Evolutionary conservation across 2,113 vertebrate genomes (phyloP), one percentile per base, ranked within the genome.

Genomic region (Pyxicephalus adspersus): DNA sequence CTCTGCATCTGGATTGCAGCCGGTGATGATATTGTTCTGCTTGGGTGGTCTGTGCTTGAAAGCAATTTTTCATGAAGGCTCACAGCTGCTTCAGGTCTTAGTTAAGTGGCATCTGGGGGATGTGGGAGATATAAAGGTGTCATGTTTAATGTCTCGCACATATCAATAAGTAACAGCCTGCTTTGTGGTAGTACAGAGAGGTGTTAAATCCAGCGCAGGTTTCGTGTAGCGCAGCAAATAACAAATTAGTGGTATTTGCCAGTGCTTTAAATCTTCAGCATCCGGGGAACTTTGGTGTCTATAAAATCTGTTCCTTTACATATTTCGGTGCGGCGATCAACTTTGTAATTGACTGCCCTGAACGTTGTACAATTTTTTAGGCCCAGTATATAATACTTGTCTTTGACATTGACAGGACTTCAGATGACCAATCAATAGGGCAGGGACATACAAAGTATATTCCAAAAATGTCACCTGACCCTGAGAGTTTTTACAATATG

Each of bases 61-160:
- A 90, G 90, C 89, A 89, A 95, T 94, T 89, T 93, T 90, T 89
- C 88, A 91, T 91, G 52, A 55, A 28, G 52, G 17, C 88, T 29
- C 89, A 90, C 94, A 94, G 93, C 91, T 94, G 92, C 92, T 92
- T 88, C 85, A 88, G 90, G 87, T 38, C 81, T 89, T 88, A 83
- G 90, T 91, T 92, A 93, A 93, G 92, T 86, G 85, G 84, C 66
- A 74, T 84, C 87, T 64, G 84, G 86, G 85, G 89, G 92, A 90
- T 91, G 34, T 0, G 89, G 89, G 88, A 90, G 45, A 52, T 45
- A 91, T 91, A 94, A 89, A 94, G 91, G 92, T 94, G 93, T 94
- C 94, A 90, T 86, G 87, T 94, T 92, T 93, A 95, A 93, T 94
- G 88, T 90, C 83, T 85, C 81, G 89, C 91, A 88, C 89, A 87